Conservation (phyloP, 2,113 vertebrate genomes). For the Semicossyphus pulcher region DNA sequence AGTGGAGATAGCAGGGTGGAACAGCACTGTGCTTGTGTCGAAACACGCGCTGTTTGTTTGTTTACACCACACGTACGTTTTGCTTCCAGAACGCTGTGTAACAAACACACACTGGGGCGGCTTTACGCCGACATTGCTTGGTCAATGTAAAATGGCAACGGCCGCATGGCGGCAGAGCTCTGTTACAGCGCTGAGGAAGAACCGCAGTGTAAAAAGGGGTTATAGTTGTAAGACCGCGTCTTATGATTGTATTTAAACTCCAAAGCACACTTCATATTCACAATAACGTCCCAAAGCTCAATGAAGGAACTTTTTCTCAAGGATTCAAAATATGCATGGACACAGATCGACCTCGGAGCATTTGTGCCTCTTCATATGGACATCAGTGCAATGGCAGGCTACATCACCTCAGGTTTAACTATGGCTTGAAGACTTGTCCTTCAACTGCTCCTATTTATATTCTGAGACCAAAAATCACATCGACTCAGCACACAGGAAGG, state of each 20-base stretch:
- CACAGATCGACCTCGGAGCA: background rate
- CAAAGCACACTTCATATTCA: background rate
- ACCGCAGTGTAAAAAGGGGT: too few species aligned
- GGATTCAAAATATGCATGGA: background rate
- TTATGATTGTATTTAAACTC: constrained; percentile 7
- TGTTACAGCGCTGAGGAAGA: too few species aligned
- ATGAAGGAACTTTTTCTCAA: constrained; percentile 25
- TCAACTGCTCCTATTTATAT: constrained; percentile 1
- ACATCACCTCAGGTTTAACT: constrained; percentile 51
- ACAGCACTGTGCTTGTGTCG: too few species aligned
- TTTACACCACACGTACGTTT: too few species aligned
- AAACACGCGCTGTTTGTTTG: too few species aligned
- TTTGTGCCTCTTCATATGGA: constrained; percentile 20
- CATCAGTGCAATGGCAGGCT: background rate
- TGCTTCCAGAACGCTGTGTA: too few species aligned
- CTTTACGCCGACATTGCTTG: too few species aligned
- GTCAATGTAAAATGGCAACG: too few species aligned
- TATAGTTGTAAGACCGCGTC: background rate
- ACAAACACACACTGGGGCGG: too few species aligned
- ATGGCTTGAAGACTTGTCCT: constrained; percentile 29
- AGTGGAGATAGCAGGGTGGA: too few species aligned
- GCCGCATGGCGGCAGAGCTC: too few species aligned
- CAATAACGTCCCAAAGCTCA: background rate
- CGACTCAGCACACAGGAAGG: background rate
- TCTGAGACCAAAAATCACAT: constrained; percentile 62